Percentiles rank a stretch among this genome's conserved stretches.
phyloP scores from a whole-genome alignment of 1,140 invertebrate genomes.

The Aricia agestis region DNA sequence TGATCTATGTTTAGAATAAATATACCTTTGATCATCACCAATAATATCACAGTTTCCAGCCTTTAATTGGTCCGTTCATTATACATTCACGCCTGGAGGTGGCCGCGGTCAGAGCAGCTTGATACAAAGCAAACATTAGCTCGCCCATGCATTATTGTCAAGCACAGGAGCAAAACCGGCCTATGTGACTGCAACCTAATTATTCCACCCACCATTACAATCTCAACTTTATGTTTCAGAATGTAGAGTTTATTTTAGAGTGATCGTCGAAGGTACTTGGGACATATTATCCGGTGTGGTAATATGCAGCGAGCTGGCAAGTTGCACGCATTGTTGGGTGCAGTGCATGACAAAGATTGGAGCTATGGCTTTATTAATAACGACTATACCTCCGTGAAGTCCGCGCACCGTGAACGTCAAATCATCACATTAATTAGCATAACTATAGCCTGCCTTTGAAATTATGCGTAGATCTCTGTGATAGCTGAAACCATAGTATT shows the following conservation, averaged over 20 bases:
- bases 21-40: background rate
- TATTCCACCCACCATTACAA: conserved; percentile 19
- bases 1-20: too few relatives aligned
- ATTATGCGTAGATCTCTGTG: too few relatives aligned
- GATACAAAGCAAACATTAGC: conserved; percentile 74
- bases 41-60: background rate
- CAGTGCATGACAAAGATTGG: conserved; percentile 69
- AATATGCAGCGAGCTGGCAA: conserved; percentile 63
- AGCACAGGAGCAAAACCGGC: conserved; percentile 49
- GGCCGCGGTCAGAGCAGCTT: conserved; percentile 58
- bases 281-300: conserved; percentile 31
- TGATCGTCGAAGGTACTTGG: conserved; percentile 21
- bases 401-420: conserved; percentile 29
- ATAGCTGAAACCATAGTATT: too few relatives aligned
- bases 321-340: conserved; percentile 58
- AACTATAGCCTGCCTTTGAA: background rate
- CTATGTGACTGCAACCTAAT: conserved; percentile 23
- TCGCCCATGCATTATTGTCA: conserved; percentile 75
- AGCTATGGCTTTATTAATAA: conserved; percentile 67
- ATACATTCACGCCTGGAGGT: conserved; percentile 69
- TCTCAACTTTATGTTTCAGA: background rate
- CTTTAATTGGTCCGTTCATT: conserved; percentile 72
- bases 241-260: conserved; percentile 26
- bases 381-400: conserved; percentile 45
- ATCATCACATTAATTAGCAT: conserved; percentile 28